phyloP scores from a whole-genome alignment of 2,797 vertebrate species.

The Centropyge bicolor region DNA sequence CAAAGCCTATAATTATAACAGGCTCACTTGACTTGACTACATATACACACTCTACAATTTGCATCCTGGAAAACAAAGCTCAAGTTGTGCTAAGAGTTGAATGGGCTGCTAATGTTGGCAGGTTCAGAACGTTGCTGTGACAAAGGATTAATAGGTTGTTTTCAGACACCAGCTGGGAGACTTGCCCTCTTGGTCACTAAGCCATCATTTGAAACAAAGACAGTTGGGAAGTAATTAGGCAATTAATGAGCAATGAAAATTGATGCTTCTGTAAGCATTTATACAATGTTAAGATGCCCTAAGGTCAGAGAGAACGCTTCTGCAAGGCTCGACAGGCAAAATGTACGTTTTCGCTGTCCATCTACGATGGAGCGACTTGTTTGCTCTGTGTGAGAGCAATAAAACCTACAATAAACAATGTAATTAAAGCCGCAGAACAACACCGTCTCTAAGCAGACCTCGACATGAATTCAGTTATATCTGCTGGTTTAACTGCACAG shows the following conservation, averaged over 20 bases:
- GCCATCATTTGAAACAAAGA: conserved; percentile 77
- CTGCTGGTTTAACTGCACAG: background rate
- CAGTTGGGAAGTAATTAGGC: conserved; percentile 84
- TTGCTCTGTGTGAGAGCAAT: background rate
- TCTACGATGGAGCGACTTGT: conserved; percentile 20
- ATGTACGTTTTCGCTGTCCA: conserved; percentile 12
- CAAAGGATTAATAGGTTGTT: conserved; percentile 81
- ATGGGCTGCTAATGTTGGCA: conserved; percentile 28
- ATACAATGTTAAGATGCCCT: conserved; percentile 48
- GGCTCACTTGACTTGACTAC: background rate
- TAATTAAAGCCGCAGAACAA: conserved; percentile 16
- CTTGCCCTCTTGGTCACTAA: conserved; percentile 80
- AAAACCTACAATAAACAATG: conserved; percentile 16
- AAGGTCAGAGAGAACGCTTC: conserved; percentile 50
- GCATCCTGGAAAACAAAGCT: conserved; percentile 30
- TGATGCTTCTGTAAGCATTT: conserved; percentile 65
- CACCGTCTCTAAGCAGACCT: background rate
- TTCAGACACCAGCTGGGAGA: conserved; percentile 82
- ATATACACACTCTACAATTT: background rate
- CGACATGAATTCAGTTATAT: background rate
- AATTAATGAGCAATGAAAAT: conserved; percentile 85
- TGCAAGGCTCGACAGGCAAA: conserved; percentile 35
- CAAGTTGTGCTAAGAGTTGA: conserved; percentile 31
- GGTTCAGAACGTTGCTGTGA: conserved; percentile 53
- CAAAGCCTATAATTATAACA: conserved; percentile 1